These are phyloP conservation scores for Philereme transversata DNA, from an alignment of 2,888 invertebrate species.

Conservation along the genomic window DNA sequence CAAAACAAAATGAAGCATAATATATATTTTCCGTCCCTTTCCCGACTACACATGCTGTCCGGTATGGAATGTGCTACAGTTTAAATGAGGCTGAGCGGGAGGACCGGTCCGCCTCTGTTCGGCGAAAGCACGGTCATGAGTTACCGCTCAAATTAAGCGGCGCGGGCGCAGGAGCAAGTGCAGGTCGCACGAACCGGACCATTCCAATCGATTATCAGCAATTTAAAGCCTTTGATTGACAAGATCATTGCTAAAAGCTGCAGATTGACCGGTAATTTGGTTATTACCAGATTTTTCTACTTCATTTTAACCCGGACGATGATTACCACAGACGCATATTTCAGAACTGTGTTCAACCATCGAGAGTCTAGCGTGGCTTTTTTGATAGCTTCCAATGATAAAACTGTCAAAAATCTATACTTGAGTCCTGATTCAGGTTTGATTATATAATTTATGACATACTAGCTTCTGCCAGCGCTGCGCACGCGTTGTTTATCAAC, in stretches of 20 bases:
- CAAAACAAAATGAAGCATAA: too few species aligned
- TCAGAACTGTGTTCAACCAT: too few species aligned
- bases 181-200: constrained; percentile 41
- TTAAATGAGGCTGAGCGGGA: constrained; percentile 81
- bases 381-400: too few species aligned
- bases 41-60: constrained; percentile 62
- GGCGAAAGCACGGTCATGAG: constrained; percentile 80
- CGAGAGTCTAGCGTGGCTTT: too few species aligned
- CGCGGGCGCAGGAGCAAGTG: constrained; percentile 40
- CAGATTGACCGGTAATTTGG: constrained; percentile 34
- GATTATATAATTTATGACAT: too few species aligned
- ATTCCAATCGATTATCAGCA: constrained; percentile 48
- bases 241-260: constrained; percentile 39
- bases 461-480: too few species aligned
- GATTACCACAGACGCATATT: too few species aligned
- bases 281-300: constrained; percentile 3
- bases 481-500: too few species aligned
- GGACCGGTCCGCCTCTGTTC: constrained; percentile 79
- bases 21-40: background rate
- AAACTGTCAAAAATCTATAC: too few species aligned
- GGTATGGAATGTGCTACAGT: constrained; percentile 82
- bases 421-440: too few species aligned
- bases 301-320: too few species aligned
- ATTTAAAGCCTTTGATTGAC: constrained; percentile 53
- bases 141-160: constrained; percentile 74